Conservation (phyloP, 1,140 invertebrate species). For the Drosophila varians region DNA sequence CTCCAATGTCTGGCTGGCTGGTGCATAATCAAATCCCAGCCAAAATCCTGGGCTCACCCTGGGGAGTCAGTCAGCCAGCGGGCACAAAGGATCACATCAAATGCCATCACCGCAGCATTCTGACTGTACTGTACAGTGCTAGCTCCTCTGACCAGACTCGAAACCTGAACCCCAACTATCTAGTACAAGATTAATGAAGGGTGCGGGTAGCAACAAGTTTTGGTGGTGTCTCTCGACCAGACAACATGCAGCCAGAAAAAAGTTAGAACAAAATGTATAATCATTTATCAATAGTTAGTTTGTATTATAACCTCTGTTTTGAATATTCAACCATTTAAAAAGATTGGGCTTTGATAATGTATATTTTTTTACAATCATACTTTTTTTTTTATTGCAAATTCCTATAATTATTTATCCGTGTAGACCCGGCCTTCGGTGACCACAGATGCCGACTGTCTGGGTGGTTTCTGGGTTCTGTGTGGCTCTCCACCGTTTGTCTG, state of each 20-base stretch:
- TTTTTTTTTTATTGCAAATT: neutral
- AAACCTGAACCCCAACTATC: neutral
- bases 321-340: too few species aligned
- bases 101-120: slow-evolving; percentile 33
- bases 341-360: too few species aligned
- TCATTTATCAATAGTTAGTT: neutral
- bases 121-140: neutral
- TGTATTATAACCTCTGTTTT: too few species aligned
- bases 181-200: slow-evolving; percentile 43
- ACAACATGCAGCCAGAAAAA: slow-evolving; percentile 8
- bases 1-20: slow-evolving; percentile 6
- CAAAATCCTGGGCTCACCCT: slow-evolving; percentile 40
- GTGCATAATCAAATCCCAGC: slow-evolving; percentile 53
- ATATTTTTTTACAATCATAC: neutral
- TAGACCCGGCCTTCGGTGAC: slow-evolving; percentile 12
- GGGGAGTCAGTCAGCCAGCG: slow-evolving; percentile 34
- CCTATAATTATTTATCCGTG: slow-evolving; percentile 6
- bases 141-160: slow-evolving; percentile 11
- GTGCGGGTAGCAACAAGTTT: slow-evolving; percentile 38
- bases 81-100: slow-evolving; percentile 39
- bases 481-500: slow-evolving; percentile 4
- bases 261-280: neutral
- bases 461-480: slow-evolving; percentile 15
- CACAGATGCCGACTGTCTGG: slow-evolving; percentile 31
- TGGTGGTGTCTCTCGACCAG: slow-evolving; percentile 7